These are phyloP conservation scores for Apodemus speciosus DNA, from an alignment of 2,113 vertebrate genomes.

Conservation along the genomic window DNA sequence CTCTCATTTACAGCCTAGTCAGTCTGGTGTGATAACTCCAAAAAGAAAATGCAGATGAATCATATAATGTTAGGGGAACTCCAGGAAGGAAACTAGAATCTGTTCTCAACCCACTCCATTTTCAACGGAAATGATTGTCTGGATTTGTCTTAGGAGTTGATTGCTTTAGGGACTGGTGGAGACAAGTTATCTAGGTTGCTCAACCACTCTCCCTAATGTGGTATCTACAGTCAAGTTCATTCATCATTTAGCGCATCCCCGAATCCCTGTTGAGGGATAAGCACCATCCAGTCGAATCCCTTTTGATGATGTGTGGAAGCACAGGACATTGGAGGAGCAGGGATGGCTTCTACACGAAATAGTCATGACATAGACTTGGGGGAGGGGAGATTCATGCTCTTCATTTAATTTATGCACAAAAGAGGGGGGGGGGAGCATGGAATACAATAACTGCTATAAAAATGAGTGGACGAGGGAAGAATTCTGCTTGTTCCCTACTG, in stretches of 20 bases:
- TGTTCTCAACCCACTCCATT: slow-evolving; percentile 15
- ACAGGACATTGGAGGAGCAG: slow-evolving; percentile 7
- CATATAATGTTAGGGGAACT: not conserved
- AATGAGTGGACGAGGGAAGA: not conserved
- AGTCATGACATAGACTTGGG: not conserved
- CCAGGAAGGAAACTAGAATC: slow-evolving; percentile 24
- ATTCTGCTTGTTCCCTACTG: not conserved
- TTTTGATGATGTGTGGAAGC: slow-evolving; percentile 19
- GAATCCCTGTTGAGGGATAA: not conserved
- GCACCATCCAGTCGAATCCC: slow-evolving; percentile 10
- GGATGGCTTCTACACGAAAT: not conserved
- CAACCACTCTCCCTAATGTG: not conserved
- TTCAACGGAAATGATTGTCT: slow-evolving; percentile 36
- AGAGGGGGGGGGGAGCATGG: not conserved
- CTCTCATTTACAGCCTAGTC: not conserved
- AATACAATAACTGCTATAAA: slow-evolving; percentile 5
- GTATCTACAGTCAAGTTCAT: not conserved
- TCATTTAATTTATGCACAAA: slow-evolving; percentile 27
- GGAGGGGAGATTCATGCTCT: not conserved
- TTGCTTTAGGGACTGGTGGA: slow-evolving; percentile 13
- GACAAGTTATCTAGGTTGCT: slow-evolving; percentile 21
- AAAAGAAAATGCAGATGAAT: slow-evolving; percentile 39
- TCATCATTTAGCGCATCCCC: not conserved
- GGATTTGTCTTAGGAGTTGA: slow-evolving; percentile 55
- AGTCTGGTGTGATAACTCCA: not conserved